These are phyloP conservation scores for Leptopilina drosophilae DNA, from an alignment of 2,888 invertebrate species.

Conservation along the genomic window DNA sequence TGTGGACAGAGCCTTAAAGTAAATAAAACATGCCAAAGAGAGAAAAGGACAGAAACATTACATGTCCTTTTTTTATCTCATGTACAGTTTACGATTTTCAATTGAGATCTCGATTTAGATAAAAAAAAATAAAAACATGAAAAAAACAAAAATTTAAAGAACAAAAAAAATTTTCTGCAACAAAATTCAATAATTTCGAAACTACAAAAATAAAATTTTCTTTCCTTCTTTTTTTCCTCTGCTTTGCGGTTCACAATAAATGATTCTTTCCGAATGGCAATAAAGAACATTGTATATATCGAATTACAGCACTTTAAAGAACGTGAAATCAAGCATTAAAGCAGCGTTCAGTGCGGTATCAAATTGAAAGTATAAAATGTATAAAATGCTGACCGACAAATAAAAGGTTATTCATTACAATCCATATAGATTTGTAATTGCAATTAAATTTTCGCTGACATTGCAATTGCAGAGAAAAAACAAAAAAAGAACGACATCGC, in stretches of 20 bases:
- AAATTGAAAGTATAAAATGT: background rate
- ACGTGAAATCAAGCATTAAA: conserved; percentile 19
- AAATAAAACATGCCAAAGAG: too few species aligned
- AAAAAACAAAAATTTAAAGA: too few species aligned
- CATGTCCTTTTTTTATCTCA: too few species aligned
- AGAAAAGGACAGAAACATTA: too few species aligned
- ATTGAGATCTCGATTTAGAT: too few species aligned
- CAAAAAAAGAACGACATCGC: background rate
- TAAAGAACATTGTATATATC: conserved; percentile 24
- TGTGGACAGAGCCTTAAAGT: too few species aligned
- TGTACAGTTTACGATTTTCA: too few species aligned
- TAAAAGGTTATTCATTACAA: background rate
- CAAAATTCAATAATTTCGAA: background rate
- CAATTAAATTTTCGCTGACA: conserved; percentile 4
- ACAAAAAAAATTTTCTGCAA: too few species aligned
- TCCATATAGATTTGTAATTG: conserved; percentile 4
- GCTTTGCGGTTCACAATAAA: background rate
- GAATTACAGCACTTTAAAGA: conserved; percentile 18
- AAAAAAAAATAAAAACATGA: too few species aligned
- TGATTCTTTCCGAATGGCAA: background rate
- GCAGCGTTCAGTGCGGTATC: background rate
- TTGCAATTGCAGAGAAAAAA: background rate
- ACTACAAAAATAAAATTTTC: too few species aligned
- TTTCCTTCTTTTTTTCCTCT: background rate
- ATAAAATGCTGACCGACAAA: background rate